phyloP scores from a whole-genome alignment of 1,140 invertebrate genomes.

The Mactra quadrangularis region DNA sequence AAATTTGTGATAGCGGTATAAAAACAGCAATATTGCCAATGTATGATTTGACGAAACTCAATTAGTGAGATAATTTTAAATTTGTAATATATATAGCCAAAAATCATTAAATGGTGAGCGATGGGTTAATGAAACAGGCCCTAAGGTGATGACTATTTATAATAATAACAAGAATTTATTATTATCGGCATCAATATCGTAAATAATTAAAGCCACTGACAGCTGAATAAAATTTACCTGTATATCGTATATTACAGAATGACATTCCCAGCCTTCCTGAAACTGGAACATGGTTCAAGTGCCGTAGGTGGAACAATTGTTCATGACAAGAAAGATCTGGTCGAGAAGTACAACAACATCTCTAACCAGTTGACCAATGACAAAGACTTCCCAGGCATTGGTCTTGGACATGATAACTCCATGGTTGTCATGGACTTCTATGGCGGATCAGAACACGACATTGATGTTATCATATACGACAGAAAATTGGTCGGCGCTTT shows the following conservation, averaged over 20 bases:
- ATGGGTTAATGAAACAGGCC: too few relatives aligned
- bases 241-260: conserved; percentile 11
- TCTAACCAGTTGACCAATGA: conserved; percentile 44
- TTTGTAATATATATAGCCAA: too few relatives aligned
- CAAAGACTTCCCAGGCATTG: conserved; percentile 66
- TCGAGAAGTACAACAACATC: conserved; percentile 46
- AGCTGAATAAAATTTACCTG: neutral
- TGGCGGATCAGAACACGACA: conserved; percentile 71
- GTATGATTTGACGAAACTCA: too few relatives aligned
- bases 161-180: too few relatives aligned
- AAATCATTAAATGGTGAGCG: too few relatives aligned
- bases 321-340: conserved; percentile 56
- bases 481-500: conserved; percentile 69
- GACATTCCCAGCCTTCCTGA: conserved; percentile 64
- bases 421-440: conserved; percentile 68
- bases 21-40: too few relatives aligned
- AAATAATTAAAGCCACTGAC: too few relatives aligned
- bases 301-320: conserved; percentile 71
- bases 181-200: too few relatives aligned
- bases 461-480: conserved; percentile 69
- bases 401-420: conserved; percentile 66
- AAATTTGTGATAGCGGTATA: too few relatives aligned
- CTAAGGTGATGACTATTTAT: too few relatives aligned
- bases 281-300: conserved; percentile 72
- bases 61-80: too few relatives aligned